phyloP scores from a whole-genome alignment of 1,140 invertebrate species.

The Agrypnia vestita region DNA sequence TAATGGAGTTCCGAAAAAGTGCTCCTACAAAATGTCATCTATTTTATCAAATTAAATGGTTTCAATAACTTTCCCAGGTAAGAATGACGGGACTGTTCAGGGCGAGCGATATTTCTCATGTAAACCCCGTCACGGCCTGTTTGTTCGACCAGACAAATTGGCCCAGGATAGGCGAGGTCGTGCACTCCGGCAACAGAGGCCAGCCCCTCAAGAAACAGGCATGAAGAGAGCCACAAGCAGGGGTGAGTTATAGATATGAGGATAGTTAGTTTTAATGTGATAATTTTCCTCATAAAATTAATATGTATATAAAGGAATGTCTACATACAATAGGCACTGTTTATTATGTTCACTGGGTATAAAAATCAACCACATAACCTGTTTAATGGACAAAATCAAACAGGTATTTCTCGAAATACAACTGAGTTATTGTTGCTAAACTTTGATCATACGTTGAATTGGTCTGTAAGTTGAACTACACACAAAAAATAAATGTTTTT shows the following conservation, averaged over 20 bases:
- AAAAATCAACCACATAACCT: too few relatives aligned
- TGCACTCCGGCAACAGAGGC: slow-evolving; percentile 79
- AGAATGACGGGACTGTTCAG: slow-evolving; percentile 95
- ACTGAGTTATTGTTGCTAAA: too few relatives aligned
- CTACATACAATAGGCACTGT: too few relatives aligned
- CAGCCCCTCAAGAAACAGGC: slow-evolving; percentile 58
- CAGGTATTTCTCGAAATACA: too few relatives aligned
- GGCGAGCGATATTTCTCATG: slow-evolving; percentile 93
- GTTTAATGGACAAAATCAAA: too few relatives aligned
- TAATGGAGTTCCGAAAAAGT: not conserved
- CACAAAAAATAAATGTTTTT: too few relatives aligned
- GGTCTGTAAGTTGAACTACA: too few relatives aligned
- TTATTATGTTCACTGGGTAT: too few relatives aligned
- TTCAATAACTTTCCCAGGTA: slow-evolving; percentile 75
- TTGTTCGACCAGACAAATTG: slow-evolving; percentile 90
- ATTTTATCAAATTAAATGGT: not conserved
- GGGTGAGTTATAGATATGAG: slow-evolving; percentile 66
- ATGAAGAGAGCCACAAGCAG: slow-evolving; percentile 69
- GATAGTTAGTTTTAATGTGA: too few relatives aligned
- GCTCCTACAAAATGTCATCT: not conserved
- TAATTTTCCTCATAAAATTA: too few relatives aligned
- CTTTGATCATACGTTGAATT: too few relatives aligned
- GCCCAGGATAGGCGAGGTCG: slow-evolving; percentile 86
- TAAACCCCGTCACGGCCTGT: slow-evolving; percentile 91
- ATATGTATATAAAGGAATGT: too few relatives aligned